Conservation (phyloP, 2,888 invertebrate species). For the Agonopterix heracliana region DNA sequence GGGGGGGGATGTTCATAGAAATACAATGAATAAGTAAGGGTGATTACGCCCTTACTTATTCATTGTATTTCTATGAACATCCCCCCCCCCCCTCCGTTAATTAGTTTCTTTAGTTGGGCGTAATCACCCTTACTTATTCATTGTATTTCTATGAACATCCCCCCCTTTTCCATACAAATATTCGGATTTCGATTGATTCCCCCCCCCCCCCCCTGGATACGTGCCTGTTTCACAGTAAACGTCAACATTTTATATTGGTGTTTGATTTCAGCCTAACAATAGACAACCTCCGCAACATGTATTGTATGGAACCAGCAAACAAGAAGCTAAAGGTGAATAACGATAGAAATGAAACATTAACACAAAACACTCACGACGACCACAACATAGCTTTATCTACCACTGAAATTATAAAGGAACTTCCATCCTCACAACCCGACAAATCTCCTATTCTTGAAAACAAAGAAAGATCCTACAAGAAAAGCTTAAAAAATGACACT, state of each 20-base stretch:
- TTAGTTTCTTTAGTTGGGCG: too few relatives aligned
- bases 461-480: slow-evolving; percentile 54
- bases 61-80: too few relatives aligned
- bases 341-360: slow-evolving; percentile 15
- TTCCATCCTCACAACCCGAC: slow-evolving; percentile 20
- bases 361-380: slow-evolving; percentile 19
- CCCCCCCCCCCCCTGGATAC: too few relatives aligned
- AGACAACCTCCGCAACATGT: slow-evolving; percentile 61
- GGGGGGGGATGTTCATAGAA: too few relatives aligned
- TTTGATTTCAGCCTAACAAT: slow-evolving; percentile 54
- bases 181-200: too few relatives aligned
- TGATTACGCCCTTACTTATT: too few relatives aligned
- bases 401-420: slow-evolving; percentile 22
- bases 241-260: not conserved
- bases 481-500: slow-evolving; percentile 40
- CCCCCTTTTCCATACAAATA: too few relatives aligned
- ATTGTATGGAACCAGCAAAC: slow-evolving; percentile 46
- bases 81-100: too few relatives aligned
- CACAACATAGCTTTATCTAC: slow-evolving; percentile 31
- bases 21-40: too few relatives aligned
- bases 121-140: too few relatives aligned
- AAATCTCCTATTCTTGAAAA: slow-evolving; percentile 67
- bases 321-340: slow-evolving; percentile 45
- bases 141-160: too few relatives aligned
- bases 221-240: too few relatives aligned